These are phyloP conservation scores for Solea senegalensis DNA, from an alignment of 2,113 vertebrate genomes.

Conservation along the genomic window DNA sequence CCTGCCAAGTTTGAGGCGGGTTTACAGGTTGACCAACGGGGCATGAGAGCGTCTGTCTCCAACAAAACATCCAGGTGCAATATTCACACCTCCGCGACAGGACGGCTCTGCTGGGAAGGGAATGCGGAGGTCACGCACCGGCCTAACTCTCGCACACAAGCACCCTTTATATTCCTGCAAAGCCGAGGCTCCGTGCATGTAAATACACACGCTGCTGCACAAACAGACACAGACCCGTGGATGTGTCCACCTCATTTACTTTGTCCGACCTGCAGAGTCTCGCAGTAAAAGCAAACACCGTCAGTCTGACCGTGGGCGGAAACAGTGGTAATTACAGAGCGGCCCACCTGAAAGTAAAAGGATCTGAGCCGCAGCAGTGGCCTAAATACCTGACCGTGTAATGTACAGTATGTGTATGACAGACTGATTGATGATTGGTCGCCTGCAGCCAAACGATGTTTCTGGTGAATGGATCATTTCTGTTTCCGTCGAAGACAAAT, in stretches of 20 bases:
- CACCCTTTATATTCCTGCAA: conserved; percentile 65
- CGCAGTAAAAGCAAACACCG: conserved; percentile 38
- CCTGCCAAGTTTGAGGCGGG: conserved; percentile 50
- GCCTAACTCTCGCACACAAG: conserved; percentile 64
- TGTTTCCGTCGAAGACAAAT: conserved; percentile 13
- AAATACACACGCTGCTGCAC: conserved; percentile 33
- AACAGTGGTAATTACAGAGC: conserved; percentile 47
- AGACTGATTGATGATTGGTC: conserved; percentile 32
- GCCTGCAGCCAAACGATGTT: not conserved
- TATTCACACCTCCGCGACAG: conserved; percentile 73
- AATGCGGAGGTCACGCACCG: conserved; percentile 66
- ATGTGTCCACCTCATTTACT: conserved; percentile 36
- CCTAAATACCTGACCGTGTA: conserved; percentile 24
- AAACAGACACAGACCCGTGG: conserved; percentile 44
- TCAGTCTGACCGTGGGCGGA: conserved; percentile 5
- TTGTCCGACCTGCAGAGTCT: conserved; percentile 14
- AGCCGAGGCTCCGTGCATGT: conserved; percentile 35
- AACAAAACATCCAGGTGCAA: conserved; percentile 80
- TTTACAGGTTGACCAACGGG: conserved; percentile 65
- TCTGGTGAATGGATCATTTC: too few relatives aligned
- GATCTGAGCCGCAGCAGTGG: conserved; percentile 5
- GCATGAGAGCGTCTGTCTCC: conserved; percentile 69
- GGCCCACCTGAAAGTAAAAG: not conserved
- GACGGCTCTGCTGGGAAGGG: conserved; percentile 67
- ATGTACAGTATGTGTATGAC: conserved; percentile 12